Conservation (phyloP, 2,113 vertebrate genomes). For the Urocolius indicus region DNA sequence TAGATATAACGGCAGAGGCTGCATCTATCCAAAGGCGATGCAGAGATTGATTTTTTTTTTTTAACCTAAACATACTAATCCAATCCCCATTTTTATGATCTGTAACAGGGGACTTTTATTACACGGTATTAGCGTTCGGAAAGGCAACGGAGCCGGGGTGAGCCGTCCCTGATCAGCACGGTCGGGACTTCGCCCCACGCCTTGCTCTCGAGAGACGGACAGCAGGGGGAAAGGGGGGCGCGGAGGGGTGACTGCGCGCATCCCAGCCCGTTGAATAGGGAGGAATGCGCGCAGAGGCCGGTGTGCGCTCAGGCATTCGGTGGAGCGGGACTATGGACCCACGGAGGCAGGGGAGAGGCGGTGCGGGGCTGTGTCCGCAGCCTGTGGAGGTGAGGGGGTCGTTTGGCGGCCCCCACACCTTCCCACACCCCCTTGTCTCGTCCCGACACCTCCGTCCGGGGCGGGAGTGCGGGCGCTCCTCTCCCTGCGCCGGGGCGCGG, state of each 20-base stretch:
- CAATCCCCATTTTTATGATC: conserved; percentile 68
- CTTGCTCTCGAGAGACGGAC: neutral
- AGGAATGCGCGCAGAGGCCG: neutral
- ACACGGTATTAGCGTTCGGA: conserved; percentile 39
- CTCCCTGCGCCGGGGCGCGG: neutral
- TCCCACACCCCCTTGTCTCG: too few relatives aligned
- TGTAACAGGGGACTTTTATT: conserved; percentile 64
- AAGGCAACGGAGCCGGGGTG: conserved; percentile 14
- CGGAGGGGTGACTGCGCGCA: neutral
- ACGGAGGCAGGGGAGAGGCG: neutral
- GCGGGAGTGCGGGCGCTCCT: neutral
- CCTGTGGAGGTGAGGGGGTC: neutral
- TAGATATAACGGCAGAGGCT: conserved; percentile 21
- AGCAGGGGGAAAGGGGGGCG: too few relatives aligned
- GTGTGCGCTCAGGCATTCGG: neutral
- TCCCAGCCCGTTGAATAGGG: neutral
- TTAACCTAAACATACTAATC: conserved; percentile 60
- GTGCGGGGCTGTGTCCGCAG: neutral
- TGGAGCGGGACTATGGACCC: neutral
- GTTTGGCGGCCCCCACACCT: too few relatives aligned
- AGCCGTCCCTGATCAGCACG: neutral
- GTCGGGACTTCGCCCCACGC: neutral
- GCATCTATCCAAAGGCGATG: conserved; percentile 8
- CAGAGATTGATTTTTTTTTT: neutral
- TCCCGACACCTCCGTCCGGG: too few relatives aligned